A percentile compares a stretch with the other conserved stretches of the same genome.
phyloP scores from a whole-genome alignment of 2,113 vertebrate species.

The Dascyllus trimaculatus region DNA sequence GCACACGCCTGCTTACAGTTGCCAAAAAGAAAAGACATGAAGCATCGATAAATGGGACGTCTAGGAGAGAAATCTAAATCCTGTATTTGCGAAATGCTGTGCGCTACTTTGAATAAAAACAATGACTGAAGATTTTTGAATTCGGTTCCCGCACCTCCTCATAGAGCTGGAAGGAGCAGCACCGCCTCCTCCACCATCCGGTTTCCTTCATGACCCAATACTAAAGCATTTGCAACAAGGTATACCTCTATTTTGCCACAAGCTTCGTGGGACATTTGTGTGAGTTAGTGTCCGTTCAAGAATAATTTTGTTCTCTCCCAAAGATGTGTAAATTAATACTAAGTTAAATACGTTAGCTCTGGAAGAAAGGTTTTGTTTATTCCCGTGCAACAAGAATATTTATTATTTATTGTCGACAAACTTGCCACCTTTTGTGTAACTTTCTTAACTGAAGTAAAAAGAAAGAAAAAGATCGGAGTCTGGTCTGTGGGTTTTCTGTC shows the following conservation, averaged over 20 bases:
- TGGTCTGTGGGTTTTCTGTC: slow-evolving; percentile 91
- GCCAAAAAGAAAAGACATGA: slow-evolving; percentile 83
- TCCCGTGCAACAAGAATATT: slow-evolving; percentile 96
- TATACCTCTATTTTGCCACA: slow-evolving; percentile 99
- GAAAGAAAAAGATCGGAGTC: slow-evolving; percentile 78
- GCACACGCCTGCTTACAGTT: slow-evolving; percentile 83
- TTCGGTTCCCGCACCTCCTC: slow-evolving; percentile 74
- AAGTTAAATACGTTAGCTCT: slow-evolving; percentile 86
- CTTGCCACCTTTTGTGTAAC: slow-evolving; percentile 98
- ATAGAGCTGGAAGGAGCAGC: too few species aligned
- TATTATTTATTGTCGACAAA: slow-evolving; percentile 99
- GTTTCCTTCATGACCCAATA: slow-evolving; percentile 87
- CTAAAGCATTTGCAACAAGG: slow-evolving; percentile 97
- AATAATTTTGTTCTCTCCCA: slow-evolving; percentile 88
- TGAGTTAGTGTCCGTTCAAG: slow-evolving; percentile 92
- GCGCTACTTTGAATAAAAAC: slow-evolving; percentile 82
- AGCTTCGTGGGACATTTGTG: slow-evolving; percentile 91
- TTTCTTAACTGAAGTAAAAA: slow-evolving; percentile 96
- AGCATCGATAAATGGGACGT: slow-evolving; percentile 55
- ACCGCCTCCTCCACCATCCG: too few species aligned
- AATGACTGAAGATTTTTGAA: slow-evolving; percentile 83
- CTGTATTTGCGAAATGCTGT: slow-evolving; percentile 83
- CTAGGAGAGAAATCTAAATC: slow-evolving; percentile 80
- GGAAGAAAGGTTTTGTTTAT: slow-evolving; percentile 89
- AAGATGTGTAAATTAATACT: slow-evolving; percentile 95